Percentiles rank a stretch among this genome's conserved stretches.
Evolutionary conservation across 2,888 invertebrate species (phyloP).

Genomic region (Melitaea athalia): DNA sequence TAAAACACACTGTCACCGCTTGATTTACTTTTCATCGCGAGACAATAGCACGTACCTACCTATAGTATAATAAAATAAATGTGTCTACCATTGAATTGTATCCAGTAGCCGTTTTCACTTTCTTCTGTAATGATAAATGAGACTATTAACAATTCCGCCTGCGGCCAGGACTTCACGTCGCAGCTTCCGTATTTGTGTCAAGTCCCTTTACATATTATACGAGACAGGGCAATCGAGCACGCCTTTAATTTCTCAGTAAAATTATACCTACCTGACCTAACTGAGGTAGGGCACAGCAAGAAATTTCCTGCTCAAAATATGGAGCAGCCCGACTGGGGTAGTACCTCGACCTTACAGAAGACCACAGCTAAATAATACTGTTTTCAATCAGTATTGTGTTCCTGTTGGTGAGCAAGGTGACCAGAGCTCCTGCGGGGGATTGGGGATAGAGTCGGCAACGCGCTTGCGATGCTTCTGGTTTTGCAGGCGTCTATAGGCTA

Average conservation of each 20-base stretch:
- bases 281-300: too few relatives aligned
- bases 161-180: slow-evolving; percentile 67
- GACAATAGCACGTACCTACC: slow-evolving; percentile 6
- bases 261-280: too few relatives aligned
- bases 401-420: too few relatives aligned
- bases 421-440: too few relatives aligned
- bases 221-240: slow-evolving; percentile 42
- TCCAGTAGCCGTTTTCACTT: slow-evolving; percentile 70
- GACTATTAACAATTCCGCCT: slow-evolving; percentile 66
- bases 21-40: slow-evolving; percentile 14
- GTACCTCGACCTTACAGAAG: too few relatives aligned
- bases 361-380: too few relatives aligned
- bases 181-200: slow-evolving; percentile 61
- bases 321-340: too few relatives aligned
- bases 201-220: slow-evolving; percentile 52
- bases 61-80: slow-evolving; percentile 44
- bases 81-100: slow-evolving; percentile 47
- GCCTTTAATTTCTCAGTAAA: slow-evolving; percentile 5
- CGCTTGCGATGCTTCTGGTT: too few relatives aligned
- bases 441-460: too few relatives aligned
- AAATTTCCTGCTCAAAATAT: too few relatives aligned
- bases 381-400: too few relatives aligned
- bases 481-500: too few relatives aligned
- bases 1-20: slow-evolving; percentile 10
- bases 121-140: slow-evolving; percentile 66